Evolutionary conservation across 2,113 vertebrate genomes (phyloP), one percentile per base, ranked within the genome.

Genomic region (Scalopus aquaticus): DNA sequence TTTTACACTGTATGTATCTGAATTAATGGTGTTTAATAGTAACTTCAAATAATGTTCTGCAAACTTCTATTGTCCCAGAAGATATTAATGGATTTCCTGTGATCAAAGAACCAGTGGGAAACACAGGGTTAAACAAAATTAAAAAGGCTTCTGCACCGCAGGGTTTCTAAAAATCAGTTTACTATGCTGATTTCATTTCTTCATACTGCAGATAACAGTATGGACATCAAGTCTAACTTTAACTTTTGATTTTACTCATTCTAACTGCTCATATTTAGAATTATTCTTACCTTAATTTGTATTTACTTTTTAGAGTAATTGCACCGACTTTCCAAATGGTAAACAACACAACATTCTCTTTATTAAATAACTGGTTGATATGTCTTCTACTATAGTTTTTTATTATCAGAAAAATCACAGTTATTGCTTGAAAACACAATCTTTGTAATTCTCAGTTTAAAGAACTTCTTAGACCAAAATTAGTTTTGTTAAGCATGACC

Each of bases 231-330:
- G 65, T 9, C 17, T 46, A 46, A 54, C 22, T n/a, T n/a, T 30
- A 90, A 28, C 49, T 83, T 78, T n/a, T 81, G 1, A 76, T 76
- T 77, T 94, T 44, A 80, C 49, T 93, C 54, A 93, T 54, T 80
- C 58, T 93, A 72, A 79, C 9, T 92, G n/a, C n/a, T 77, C 70
- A 91, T 35, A 74, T 88, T 95, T 56, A 88, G 26, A 79, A 64
- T 64, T 42, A 88, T 62, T 85, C 30, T 37, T 80, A 80, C 35
- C 20, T 46, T 49, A 81, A 93, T 20, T 0, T 77, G 9, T 24
- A 90, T 30, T 64, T 81, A 72, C 54, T 37, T 73, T 90, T 24
- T 54, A 49, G n/a, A n/a, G 44, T 44, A 67, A 81, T 64, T 88
- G 60, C 49, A 76, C 0, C 58, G 77, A 74, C 6, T 69, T 89